Percentiles rank a stretch among this genome's conserved stretches.
Evolutionary conservation across 2,113 vertebrate genomes (phyloP).

Genomic region (Cervus canadensis): DNA sequence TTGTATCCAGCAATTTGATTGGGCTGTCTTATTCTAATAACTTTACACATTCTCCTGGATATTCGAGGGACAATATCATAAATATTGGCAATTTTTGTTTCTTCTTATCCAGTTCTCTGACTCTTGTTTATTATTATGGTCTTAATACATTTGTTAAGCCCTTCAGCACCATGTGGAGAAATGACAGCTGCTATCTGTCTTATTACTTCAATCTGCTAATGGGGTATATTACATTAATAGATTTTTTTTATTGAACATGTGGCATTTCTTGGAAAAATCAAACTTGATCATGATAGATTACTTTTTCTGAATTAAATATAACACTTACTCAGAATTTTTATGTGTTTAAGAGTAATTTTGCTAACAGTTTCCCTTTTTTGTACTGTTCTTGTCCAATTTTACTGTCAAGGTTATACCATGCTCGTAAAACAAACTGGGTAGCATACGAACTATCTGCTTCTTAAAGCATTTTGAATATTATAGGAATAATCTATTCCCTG

Average conservation of each 20-base stretch:
- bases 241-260: background rate
- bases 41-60: background rate
- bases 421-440: background rate
- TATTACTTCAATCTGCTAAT: background rate
- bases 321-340: background rate
- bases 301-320: background rate
- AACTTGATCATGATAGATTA: background rate
- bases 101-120: background rate
- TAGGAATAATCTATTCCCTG: background rate
- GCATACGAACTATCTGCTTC: background rate
- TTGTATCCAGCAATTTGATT: background rate
- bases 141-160: background rate
- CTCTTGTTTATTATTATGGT: background rate
- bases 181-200: background rate
- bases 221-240: background rate
- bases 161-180: background rate
- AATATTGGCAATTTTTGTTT: background rate
- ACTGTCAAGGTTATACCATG: background rate
- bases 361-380: background rate
- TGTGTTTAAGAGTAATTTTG: background rate
- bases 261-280: conserved; percentile 1
- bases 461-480: background rate
- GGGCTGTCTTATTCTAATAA: background rate
- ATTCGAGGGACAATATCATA: background rate
- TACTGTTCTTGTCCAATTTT: background rate